These are phyloP conservation scores for Montipora cactus DNA, from an alignment of 64 coral and sea anemone genomes.

Conservation along the genomic window DNA sequence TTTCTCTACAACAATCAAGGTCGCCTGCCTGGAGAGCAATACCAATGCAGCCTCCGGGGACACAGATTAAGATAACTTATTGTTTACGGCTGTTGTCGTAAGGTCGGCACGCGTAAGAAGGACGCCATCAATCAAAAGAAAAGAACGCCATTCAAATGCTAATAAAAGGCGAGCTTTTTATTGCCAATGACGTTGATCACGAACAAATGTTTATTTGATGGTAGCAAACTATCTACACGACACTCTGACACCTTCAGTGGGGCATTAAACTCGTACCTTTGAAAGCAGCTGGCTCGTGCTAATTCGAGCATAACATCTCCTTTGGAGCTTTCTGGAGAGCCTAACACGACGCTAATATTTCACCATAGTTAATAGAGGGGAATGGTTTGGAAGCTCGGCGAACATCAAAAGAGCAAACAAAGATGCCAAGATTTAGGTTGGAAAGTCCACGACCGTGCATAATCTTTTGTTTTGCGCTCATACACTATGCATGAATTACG, in stretches of 20 bases:
- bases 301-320: conserved; percentile 38
- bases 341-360: conserved; percentile 21
- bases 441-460: too few relatives aligned
- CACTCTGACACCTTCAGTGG: conserved; percentile 36
- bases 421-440: too few relatives aligned
- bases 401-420: too few relatives aligned
- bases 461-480: too few relatives aligned
- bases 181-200: conserved; percentile 39
- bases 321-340: conserved; percentile 10
- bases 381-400: too few relatives aligned
- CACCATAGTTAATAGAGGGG: too few relatives aligned
- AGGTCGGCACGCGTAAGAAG: conserved; percentile 73
- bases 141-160: conserved; percentile 72
- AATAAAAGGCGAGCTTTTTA: conserved; percentile 58
- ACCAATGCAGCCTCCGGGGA: conserved; percentile 52
- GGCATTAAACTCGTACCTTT: conserved; percentile 51
- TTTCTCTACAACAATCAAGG: conserved; percentile 16
- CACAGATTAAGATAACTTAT: conserved; percentile 44
- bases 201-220: conserved; percentile 64
- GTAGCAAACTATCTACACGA: conserved; percentile 51
- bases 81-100: conserved; percentile 58
- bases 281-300: conserved; percentile 34
- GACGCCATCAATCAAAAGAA: conserved; percentile 80
- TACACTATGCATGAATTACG: too few relatives aligned
- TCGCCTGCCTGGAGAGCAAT: background rate